phyloP scores from a whole-genome alignment of 2,888 invertebrate species.

The Chrysolina haemoptera region DNA sequence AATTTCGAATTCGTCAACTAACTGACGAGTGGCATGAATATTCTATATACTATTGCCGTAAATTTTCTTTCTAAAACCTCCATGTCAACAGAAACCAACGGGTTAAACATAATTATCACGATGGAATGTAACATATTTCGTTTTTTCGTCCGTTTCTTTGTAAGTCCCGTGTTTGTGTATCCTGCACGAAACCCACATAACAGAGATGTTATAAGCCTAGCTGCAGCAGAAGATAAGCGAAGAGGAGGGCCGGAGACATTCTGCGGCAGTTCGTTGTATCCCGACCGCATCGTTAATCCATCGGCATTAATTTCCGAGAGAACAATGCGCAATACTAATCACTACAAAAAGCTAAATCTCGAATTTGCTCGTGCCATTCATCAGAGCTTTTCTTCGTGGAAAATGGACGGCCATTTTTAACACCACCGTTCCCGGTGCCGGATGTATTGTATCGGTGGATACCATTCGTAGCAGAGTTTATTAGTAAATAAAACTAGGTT shows the following conservation, averaged over 20 bases:
- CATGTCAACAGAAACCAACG: neutral
- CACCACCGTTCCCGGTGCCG: neutral
- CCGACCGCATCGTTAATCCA: conserved; percentile 57
- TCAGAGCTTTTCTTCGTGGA: conserved; percentile 46
- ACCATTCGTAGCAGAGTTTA: neutral
- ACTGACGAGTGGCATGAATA: neutral
- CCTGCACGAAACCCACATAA: conserved; percentile 24
- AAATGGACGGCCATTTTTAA: conserved; percentile 17
- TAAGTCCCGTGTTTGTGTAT: conserved; percentile 16
- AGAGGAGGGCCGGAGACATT: conserved; percentile 17
- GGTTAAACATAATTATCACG: conserved; percentile 8
- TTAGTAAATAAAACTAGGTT: neutral
- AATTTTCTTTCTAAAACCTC: neutral
- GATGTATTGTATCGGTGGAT: neutral
- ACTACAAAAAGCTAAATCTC: conserved; percentile 55
- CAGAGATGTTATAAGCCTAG: conserved; percentile 21
- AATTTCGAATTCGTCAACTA: too few relatives aligned
- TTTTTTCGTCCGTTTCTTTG: conserved; percentile 2
- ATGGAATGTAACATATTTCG: neutral
- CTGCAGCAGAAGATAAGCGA: conserved; percentile 29
- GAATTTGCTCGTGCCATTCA: conserved; percentile 50
- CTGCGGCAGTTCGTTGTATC: conserved; percentile 49
- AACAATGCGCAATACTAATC: conserved; percentile 57
- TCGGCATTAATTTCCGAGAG: conserved; percentile 55
- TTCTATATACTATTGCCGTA: neutral